Base-by-base conservation (phyloP, 2,888 invertebrate species). In the Yponomeuta cagnagella region DNA sequence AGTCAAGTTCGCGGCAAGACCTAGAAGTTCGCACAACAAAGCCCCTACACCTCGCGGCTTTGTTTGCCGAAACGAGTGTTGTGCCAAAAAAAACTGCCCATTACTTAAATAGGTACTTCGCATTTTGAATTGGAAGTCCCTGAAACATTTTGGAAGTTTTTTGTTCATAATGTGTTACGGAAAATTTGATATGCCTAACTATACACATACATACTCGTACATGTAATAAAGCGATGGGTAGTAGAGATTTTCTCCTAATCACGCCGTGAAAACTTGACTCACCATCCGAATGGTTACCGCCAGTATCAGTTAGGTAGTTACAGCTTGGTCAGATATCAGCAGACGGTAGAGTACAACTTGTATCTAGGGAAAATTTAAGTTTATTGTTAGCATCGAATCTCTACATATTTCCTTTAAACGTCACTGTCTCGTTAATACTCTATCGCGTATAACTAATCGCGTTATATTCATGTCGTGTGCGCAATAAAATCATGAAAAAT, bases 401-500 rank as follows among this genome's bases (percentile, higher is more conserved):
- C 15, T 58, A 12, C 52, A 12, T 58, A 58, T 12, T 58, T 58
- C 31, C 64, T 31, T 64, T n/a, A 30, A 58, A 58, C 52, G 64
- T 64, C 31, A 23, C 6, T 23, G 64, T 23, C 64, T 64, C 31
- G 31, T 31, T 64, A 64, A 64, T 64, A 10, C 31, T 64, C 31
- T 23, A 64, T 64, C 23, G 64, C 31, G 64, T 23, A 9, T 64
- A 64, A 64, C 82, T 87, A 86, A 87, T 85, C 83, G 73, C 73
- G 73, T 76, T 76, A 78, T 79, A 80, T 85, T 88, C 81, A 77
- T 63, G 63, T 63, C 82, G 80, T 82, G 76, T 75, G 78, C 78
- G 80, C 85, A 86, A 85, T 88, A 87, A 88, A 86, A 89, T 88
- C 83, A 89, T 89, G 70, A 87, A 90, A 91, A 87, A 80, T 84